Evolutionary conservation across 1,140 invertebrate genomes (phyloP), one percentile per base, ranked within the genome.

Genomic region (Magallana ariakensis): DNA sequence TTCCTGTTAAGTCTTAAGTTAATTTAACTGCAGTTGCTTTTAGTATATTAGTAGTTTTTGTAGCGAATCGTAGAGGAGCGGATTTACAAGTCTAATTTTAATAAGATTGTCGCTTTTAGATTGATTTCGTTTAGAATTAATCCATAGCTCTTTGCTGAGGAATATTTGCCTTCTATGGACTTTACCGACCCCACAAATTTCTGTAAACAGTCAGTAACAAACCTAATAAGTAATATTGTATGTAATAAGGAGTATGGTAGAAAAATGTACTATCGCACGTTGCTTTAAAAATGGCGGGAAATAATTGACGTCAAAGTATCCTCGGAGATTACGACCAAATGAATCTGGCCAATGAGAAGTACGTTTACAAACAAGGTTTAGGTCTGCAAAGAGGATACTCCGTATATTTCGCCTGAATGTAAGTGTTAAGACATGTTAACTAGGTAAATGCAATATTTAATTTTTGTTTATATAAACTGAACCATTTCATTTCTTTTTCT

Each of bases 301-400:
- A 75, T 22, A 75, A 75, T 75, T 75, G 66, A 75, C 66, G 66
- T 75, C 66, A 75, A 75, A 75, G 66, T 75, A 75, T 75, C 66
- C 33, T 26, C 66, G 66, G 66, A 75, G 66, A 75, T 75, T 75
- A 75, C 66, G 66, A 75, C 66, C 66, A 75, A 26, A 22, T 75
- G 66, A 75, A 26, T 75, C 33, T 13, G 33, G 33, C 66, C 66
- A 75, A 75, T 75, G 66, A 33, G 26, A 26, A 26, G 4, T 75
- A 19, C 9, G 19, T 75, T 75, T 75, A 75, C 66, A 75, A 75
- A 75, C 8, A 22, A 13, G 22, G 11, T 75, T 26, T 13, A 26
- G 19, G 22, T 16, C 16, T 22, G 22, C 22, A 26, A 75, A 22
- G 66, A 75, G 66, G 66, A 75, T 75, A 75, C 66, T 26, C 22